Evolutionary conservation across 53 echinoderm and acorn worm genomes (phyloP).

Genomic region (Henricia sp.): DNA sequence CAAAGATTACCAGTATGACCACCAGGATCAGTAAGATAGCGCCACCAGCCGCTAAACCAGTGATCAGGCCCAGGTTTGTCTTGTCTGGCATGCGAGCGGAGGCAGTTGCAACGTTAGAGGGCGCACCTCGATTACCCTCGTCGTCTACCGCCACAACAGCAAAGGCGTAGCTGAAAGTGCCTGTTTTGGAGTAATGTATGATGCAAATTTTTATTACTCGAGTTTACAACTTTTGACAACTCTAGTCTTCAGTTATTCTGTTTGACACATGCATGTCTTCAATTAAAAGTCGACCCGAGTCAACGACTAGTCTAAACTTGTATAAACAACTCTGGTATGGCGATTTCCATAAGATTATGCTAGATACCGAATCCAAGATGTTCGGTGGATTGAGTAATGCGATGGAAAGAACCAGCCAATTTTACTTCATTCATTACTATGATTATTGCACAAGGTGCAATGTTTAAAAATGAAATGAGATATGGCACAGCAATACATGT

Average conservation of each 20-base stretch:
- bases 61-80: background rate
- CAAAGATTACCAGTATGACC: background rate
- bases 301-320: too few species aligned
- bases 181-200: conserved; percentile 19
- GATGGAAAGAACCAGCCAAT: too few species aligned
- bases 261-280: background rate
- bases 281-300: background rate
- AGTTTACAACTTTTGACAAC: too few species aligned
- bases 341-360: too few species aligned
- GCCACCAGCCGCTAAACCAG: background rate
- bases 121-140: conserved; percentile 70
- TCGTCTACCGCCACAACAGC: conserved; percentile 88
- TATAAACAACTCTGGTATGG: too few species aligned
- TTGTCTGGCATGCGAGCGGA: conserved; percentile 37
- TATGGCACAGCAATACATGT: too few species aligned
- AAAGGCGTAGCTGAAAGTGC: conserved; percentile 68
- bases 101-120: conserved; percentile 80
- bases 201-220: too few species aligned
- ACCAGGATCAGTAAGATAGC: conserved; percentile 21
- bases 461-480: too few species aligned
- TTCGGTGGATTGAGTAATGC: too few species aligned
- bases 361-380: too few species aligned
- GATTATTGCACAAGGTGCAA: too few species aligned
- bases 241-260: background rate
- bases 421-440: too few species aligned